Conservation (phyloP, 2,888 invertebrate genomes). For the Lepidochrysops patricia region DNA sequence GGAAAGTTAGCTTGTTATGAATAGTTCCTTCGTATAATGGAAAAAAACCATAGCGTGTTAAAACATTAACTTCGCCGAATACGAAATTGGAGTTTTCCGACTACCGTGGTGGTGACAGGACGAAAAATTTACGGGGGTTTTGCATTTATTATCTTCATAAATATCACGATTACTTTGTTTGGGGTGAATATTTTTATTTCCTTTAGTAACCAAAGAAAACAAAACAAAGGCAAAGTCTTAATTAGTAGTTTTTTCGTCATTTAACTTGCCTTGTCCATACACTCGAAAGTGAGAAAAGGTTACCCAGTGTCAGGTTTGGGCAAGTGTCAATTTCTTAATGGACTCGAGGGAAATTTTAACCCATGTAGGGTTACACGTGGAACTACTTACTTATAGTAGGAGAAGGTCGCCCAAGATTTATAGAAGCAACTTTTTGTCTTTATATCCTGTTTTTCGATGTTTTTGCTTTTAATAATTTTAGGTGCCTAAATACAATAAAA, state of each 20-base stretch:
- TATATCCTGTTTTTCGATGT: neutral
- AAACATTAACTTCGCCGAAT: neutral
- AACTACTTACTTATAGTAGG: neutral
- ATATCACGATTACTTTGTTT: neutral
- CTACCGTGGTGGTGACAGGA: neutral
- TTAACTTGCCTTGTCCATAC: neutral
- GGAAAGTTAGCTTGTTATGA: slow-evolving; percentile 9
- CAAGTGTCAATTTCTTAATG: neutral
- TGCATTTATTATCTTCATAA: neutral
- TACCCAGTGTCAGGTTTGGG: neutral
- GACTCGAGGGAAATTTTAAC: neutral
- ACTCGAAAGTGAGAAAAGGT: neutral
- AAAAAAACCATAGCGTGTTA: slow-evolving; percentile 11
- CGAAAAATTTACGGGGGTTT: neutral
- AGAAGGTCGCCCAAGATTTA: neutral
- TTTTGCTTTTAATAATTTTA: neutral
- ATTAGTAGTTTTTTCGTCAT: no score
- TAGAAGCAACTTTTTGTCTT: neutral
- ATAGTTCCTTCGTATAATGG: slow-evolving; percentile 6
- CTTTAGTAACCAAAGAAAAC: neutral
- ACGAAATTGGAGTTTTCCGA: slow-evolving; percentile 3
- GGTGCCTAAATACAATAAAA: no score
- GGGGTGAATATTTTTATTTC: neutral
- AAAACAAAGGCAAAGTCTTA: no score
- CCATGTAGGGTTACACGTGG: neutral